Evolutionary conservation across 2,888 invertebrate genomes (phyloP).

Genomic region (Apamea monoglypha): DNA sequence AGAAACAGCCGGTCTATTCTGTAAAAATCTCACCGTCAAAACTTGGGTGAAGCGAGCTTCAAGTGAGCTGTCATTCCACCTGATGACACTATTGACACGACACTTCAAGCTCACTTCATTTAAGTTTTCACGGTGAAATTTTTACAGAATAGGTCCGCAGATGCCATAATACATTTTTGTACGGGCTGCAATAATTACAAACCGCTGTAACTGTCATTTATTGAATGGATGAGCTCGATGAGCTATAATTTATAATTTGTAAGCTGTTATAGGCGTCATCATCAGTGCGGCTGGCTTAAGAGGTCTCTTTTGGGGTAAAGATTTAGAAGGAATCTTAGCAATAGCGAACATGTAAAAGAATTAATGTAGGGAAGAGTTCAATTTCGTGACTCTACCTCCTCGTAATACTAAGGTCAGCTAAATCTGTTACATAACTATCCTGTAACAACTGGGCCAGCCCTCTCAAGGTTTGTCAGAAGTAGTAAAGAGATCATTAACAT

Average conservation of each 20-base stretch:
- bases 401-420: background rate
- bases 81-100: too few relatives aligned
- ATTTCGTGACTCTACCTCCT: background rate
- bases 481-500: background rate
- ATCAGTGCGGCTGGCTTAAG: background rate
- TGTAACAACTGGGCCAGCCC: background rate
- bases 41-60: too few relatives aligned
- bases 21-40: too few relatives aligned
- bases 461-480: background rate
- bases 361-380: background rate
- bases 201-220: background rate
- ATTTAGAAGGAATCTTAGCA: background rate
- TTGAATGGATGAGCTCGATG: too few relatives aligned
- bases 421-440: background rate
- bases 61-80: too few relatives aligned
- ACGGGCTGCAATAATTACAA: accelerated
- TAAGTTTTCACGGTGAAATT: too few relatives aligned
- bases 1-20: background rate
- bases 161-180: background rate
- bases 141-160: too few relatives aligned
- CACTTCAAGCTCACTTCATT: too few relatives aligned
- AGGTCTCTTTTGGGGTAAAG: background rate
- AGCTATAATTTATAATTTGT: too few relatives aligned
- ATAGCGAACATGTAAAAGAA: too few relatives aligned
- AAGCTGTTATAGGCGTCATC: background rate